These are phyloP conservation scores for Pangasius larnaudii DNA, from an alignment of 2,797 vertebrate genomes.

Conservation along the genomic window DNA sequence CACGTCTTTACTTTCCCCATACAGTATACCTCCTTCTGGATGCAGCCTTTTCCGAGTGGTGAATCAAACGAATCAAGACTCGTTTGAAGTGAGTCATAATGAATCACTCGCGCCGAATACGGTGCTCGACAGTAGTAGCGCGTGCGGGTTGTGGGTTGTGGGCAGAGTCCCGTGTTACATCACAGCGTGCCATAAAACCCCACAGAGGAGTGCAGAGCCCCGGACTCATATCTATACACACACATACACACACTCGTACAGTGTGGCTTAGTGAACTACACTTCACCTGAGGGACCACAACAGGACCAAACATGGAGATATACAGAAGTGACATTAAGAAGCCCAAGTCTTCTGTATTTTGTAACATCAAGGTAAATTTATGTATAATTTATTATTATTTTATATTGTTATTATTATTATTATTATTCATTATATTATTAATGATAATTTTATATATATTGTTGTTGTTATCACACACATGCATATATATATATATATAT, in stretches of 20 bases:
- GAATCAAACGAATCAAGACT: constrained; percentile 7
- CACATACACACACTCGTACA: neutral
- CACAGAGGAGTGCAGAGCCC: constrained; percentile 24
- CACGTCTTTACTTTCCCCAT: neutral
- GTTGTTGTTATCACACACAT: neutral
- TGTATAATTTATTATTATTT: neutral
- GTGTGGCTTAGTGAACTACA: neutral
- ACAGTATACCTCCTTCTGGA: neutral
- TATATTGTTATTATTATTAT: neutral
- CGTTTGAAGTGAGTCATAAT: neutral
- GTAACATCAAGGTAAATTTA: constrained; percentile 75
- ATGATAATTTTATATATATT: too few relatives aligned
- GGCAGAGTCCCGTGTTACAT: constrained; percentile 58
- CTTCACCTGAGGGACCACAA: neutral
- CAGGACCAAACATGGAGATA: constrained; percentile 64
- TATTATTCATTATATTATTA: neutral
- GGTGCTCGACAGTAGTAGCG: constrained; percentile 64
- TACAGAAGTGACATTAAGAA: constrained; percentile 60
- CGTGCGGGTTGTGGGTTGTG: constrained; percentile 8
- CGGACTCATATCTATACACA: neutral
- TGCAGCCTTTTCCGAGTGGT: neutral
- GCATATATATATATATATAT: too few relatives aligned
- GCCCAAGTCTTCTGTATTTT: constrained; percentile 44
- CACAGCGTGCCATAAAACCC: constrained; percentile 63
- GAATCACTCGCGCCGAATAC: constrained; percentile 35